Percentiles rank a stretch among this genome's conserved stretches.
phyloP scores from a whole-genome alignment of 2,797 vertebrate genomes.

The Diplodus puntazzo region DNA sequence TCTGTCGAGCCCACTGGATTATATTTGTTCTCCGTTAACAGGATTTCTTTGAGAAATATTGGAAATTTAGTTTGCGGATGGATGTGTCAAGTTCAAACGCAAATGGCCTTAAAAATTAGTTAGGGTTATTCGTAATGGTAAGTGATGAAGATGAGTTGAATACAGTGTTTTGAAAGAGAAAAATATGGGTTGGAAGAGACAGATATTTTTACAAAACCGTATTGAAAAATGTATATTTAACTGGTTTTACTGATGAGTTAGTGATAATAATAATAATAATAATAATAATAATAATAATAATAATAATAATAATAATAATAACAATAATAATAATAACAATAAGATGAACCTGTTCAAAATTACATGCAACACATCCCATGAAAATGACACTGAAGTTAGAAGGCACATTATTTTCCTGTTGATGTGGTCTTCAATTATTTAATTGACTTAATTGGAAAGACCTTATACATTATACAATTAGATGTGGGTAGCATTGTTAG shows the following conservation, averaged over 20 bases:
- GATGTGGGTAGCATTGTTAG: not conserved
- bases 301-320: not conserved
- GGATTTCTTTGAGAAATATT: not conserved
- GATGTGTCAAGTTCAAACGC: not conserved
- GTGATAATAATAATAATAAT: not conserved
- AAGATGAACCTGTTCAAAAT: not conserved
- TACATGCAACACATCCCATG: not conserved
- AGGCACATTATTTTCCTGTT: not conserved
- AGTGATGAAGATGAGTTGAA: not conserved
- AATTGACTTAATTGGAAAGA: not conserved
- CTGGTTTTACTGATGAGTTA: not conserved
- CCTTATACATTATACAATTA: not conserved
- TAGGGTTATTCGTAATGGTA: not conserved
- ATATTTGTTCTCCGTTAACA: constrained; percentile 7
- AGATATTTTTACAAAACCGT: not conserved
- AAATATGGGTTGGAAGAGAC: not conserved
- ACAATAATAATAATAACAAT: not conserved
- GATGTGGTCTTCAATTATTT: not conserved
- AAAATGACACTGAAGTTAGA: not conserved
- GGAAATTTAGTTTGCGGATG: not conserved
- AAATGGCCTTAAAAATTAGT: not conserved
- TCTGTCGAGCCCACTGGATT: not conserved
- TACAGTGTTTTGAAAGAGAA: not conserved
- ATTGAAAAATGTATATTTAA: not conserved
- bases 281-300: not conserved